phyloP scores from a whole-genome alignment of 2,113 vertebrate species.

The Gavialis gangeticus region DNA sequence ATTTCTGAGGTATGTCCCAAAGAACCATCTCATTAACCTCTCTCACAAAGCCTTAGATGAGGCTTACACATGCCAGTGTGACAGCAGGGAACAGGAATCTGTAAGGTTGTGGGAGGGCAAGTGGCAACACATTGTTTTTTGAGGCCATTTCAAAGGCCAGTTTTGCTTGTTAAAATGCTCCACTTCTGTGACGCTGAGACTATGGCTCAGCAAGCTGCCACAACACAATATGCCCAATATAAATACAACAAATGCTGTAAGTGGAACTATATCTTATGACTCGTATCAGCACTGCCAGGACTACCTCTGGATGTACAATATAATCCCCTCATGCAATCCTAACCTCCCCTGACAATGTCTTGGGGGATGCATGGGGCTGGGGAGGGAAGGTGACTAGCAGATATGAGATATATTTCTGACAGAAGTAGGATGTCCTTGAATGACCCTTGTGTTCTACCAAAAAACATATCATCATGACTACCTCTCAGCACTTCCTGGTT shows the following conservation, averaged over 20 bases:
- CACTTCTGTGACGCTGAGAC: not conserved
- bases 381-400: not conserved
- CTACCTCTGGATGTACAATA: not conserved
- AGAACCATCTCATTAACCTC: not conserved
- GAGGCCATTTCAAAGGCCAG: not conserved
- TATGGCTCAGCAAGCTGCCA: accelerated
- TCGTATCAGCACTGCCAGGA: not conserved
- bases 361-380: not conserved
- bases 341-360: too few species aligned
- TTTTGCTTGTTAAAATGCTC: not conserved
- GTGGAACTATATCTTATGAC: not conserved
- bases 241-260: not conserved
- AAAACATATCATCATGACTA: not conserved
- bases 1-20: conserved; percentile 44
- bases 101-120: conserved; percentile 15
- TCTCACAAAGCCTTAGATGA: not conserved
- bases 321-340: not conserved
- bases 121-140: not conserved
- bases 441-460: not conserved
- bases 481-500: not conserved
- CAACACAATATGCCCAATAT: not conserved
- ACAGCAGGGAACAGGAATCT: not conserved
- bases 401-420: not conserved
- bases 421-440: not conserved
- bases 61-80: conserved; percentile 35